Conservation (phyloP, 2,113 vertebrate species). For the Xyrauchen texanus region DNA sequence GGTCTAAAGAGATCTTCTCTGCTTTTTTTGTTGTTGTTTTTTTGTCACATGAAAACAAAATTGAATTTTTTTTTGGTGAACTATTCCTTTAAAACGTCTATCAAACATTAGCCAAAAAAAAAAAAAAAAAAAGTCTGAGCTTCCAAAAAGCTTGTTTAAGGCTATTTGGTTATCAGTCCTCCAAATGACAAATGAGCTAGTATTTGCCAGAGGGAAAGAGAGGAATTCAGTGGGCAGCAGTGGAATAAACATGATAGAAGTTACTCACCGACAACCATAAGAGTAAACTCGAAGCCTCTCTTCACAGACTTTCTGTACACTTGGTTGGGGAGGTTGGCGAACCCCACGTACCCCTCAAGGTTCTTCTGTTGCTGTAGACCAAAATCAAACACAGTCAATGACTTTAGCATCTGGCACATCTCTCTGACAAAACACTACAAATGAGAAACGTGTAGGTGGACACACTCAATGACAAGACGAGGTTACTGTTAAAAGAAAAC, state of each 20-base stretch:
- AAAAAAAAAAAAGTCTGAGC: too few species aligned
- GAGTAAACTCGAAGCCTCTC: constrained; percentile 93
- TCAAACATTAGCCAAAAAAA: too few species aligned
- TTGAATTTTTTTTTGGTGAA: too few species aligned
- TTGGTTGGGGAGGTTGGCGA: constrained; percentile 95
- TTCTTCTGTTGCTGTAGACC: constrained; percentile 90
- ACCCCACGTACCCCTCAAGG: constrained; percentile 95
- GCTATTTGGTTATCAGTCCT: too few species aligned
- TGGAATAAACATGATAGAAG: neutral
- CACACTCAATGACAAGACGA: neutral
- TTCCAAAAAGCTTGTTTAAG: too few species aligned
- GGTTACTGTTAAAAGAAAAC: neutral
- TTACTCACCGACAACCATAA: constrained; percentile 95
- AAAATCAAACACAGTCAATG: constrained; percentile 49
- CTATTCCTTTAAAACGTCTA: too few species aligned
- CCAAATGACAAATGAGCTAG: too few species aligned
- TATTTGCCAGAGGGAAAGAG: too few species aligned
- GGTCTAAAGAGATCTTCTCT: too few species aligned
- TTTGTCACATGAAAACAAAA: too few species aligned
- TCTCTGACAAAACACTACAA: constrained; percentile 13
- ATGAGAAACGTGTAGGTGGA: neutral
- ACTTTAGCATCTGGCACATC: constrained; percentile 1
- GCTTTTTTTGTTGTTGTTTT: too few species aligned
- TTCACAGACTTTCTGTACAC: constrained; percentile 97
- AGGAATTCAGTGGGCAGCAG: neutral